Base-by-base conservation (phyloP, 2,888 invertebrate species). In the Tachina fera region DNA sequence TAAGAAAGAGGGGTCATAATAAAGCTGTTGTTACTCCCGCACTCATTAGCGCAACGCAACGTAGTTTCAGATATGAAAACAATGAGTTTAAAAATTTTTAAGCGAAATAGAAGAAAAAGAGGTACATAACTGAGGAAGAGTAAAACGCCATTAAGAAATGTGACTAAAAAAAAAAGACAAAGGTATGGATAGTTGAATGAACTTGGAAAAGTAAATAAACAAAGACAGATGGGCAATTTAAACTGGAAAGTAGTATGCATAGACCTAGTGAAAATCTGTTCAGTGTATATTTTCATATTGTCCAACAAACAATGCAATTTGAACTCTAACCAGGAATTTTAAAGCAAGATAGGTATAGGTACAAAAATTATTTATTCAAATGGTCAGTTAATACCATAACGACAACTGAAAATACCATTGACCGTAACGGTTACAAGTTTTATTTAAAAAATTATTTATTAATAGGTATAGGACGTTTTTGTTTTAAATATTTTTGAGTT, bases 11-110 rank as follows among this genome's bases (percentile, higher is more conserved):
- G 67, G 67, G 11, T 58, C 58, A 49, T 19, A 31, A 31, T 31
- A 19, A 61, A 79, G 47, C 31, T 60, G 22, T 49, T 61, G 31
- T 60, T 75, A 61, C 78, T 79, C 78, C 78, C 78, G 78, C 70
- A 79, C 78, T 79, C 78, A 71, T 61, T 51, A 51, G 60, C 19
- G 49, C 58, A 68, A 22, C 60, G 60, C 49, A 68, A 41, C 68
- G 60, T 41, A 68, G 43, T 43, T 63, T 14, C 61, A 70, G 41
- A 22, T 43, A 43, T 43, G 16, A 61, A 41, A 43, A 53, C 70
- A 53, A 45, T 19, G 53, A 53, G 61, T 71, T 71, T 70, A 61
- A 61, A 71, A 51, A 77, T 53, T 67, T 60, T 49, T 6, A 68
- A 68, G n/a, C 41, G 60, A 70, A 53, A 53, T 16, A 9, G n/a